Conservation (phyloP, 2,888 invertebrate genomes). For the Hemicrepidius hirtus region DNA sequence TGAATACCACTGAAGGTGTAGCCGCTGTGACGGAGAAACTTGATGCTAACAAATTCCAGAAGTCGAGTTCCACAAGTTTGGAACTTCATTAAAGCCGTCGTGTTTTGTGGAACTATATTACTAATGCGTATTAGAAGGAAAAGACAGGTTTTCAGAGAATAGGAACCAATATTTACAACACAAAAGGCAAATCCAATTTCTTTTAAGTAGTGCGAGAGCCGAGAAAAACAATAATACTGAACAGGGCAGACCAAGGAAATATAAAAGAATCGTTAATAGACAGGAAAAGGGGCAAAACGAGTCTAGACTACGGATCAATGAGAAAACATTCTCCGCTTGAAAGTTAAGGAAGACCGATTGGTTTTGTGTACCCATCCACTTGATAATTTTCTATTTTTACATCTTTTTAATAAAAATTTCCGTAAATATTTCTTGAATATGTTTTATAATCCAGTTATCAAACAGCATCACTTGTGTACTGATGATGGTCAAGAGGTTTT, state of each 20-base stretch:
- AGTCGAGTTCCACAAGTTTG: too few species aligned
- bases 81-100: conserved; percentile 17
- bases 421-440: too few species aligned
- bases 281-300: conserved; percentile 35
- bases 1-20: background rate
- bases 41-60: background rate
- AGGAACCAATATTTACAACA: conserved; percentile 35
- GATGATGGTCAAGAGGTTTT: too few species aligned
- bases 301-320: conserved; percentile 32
- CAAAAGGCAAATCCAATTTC: conserved; percentile 41
- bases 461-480: too few species aligned
- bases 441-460: too few species aligned
- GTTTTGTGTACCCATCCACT: background rate
- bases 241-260: conserved; percentile 29
- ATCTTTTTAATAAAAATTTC: too few species aligned
- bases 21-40: background rate
- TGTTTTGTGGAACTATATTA: conserved; percentile 17
- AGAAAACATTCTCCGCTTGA: background rate
- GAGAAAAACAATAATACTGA: conserved; percentile 36
- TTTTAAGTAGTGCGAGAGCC: conserved; percentile 23
- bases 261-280: conserved; percentile 38
- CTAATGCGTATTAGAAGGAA: conserved; percentile 5
- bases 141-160: conserved; percentile 8
- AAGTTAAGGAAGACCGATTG: conserved; percentile 1
- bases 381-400: background rate